Evolutionary conservation across 2,113 vertebrate genomes (phyloP).

Genomic region (Promerops cafer): DNA sequence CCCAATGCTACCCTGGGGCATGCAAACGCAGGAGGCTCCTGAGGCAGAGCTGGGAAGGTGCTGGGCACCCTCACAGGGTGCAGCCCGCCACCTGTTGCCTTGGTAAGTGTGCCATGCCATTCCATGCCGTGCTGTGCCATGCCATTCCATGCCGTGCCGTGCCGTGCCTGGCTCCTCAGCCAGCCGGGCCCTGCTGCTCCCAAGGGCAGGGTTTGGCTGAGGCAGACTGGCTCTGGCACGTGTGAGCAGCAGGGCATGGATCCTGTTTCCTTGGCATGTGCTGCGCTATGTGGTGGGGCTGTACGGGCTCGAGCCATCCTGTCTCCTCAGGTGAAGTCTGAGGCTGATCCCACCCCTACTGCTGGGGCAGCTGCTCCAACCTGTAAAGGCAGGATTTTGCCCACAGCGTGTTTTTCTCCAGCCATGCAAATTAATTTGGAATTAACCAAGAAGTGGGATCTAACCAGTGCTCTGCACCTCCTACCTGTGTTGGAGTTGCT

Average conservation of each 20-base stretch:
- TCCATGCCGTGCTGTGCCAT: neutral
- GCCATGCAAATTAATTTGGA: conserved; percentile 5
- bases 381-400: conserved; percentile 27
- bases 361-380: neutral
- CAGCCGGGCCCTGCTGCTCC: rapidly evolving
- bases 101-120: neutral
- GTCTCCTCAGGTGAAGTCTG: neutral
- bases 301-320: rapidly evolving
- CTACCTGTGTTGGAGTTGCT: neutral
- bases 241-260: neutral
- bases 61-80: neutral
- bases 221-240: neutral
- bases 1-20: rapidly evolving
- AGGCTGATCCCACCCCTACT: neutral
- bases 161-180: rapidly evolving
- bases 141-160: neutral
- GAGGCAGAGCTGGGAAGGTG: neutral
- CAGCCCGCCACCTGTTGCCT: neutral
- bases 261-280: neutral
- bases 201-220: neutral
- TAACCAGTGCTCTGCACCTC: neutral
- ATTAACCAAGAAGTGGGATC: neutral
- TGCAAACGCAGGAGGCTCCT: neutral
- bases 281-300: neutral
- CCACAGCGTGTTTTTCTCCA: neutral